These are phyloP conservation scores for Chloropsis hardwickii DNA, from an alignment of 2,113 vertebrate genomes.

Conservation along the genomic window DNA sequence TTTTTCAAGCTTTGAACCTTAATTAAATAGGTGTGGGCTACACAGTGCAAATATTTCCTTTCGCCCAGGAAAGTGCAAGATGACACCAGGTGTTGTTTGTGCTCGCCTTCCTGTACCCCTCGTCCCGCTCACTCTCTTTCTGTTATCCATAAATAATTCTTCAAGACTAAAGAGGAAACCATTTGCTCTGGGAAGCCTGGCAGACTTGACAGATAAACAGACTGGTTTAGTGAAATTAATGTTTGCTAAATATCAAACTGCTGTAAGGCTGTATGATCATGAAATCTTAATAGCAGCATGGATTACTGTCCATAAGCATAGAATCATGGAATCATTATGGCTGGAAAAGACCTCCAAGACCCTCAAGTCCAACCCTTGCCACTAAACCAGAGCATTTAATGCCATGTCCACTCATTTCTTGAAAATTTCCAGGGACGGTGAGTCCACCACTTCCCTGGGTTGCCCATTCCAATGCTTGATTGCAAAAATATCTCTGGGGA, in stretches of 20 bases:
- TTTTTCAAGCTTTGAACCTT: slow-evolving; percentile 7
- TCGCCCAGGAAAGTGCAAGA: neutral
- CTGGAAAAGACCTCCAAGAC: neutral
- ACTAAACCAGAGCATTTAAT: neutral
- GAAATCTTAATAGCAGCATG: neutral
- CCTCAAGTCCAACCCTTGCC: neutral
- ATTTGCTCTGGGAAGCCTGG: neutral
- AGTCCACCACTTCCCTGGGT: neutral
- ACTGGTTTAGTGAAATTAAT: neutral
- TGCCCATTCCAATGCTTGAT: neutral
- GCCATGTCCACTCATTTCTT: neutral
- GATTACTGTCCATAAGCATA: neutral
- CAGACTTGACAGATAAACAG: neutral
- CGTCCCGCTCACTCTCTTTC: fast-evolving
- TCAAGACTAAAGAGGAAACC: neutral
- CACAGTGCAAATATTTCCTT: neutral
- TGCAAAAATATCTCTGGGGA: neutral
- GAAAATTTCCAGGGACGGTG: neutral
- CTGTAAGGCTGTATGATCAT: neutral
- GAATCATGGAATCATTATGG: neutral
- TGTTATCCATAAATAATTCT: neutral
- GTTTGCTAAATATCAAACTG: neutral
- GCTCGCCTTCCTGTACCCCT: neutral
- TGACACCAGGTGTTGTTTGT: neutral
- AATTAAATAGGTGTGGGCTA: slow-evolving; percentile 8